Conservation (phyloP, 2,113 vertebrate genomes). For the Tringa solitaria region DNA sequence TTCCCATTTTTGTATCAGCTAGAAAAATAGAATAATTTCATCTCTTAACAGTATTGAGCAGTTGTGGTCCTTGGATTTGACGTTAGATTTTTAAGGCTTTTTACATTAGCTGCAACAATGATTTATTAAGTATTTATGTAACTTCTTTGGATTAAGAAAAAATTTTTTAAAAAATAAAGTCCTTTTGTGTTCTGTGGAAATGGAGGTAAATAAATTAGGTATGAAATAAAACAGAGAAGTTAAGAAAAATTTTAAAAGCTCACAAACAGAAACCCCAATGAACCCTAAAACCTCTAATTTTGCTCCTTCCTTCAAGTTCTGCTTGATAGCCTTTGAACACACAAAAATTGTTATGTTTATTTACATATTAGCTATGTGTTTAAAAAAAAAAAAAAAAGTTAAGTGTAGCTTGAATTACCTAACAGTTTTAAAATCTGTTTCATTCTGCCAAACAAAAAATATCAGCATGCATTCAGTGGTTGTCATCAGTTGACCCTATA, state of each 20-base stretch:
- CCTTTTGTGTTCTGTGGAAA: not conserved
- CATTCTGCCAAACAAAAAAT: not conserved
- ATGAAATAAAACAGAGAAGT: not conserved
- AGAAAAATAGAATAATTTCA: not conserved
- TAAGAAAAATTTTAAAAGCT: not conserved
- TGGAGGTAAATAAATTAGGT: not conserved
- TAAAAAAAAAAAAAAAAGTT: not conserved
- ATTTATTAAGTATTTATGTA: not conserved
- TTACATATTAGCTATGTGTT: not conserved
- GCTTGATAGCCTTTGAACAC: not conserved
- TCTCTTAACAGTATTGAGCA: not conserved
- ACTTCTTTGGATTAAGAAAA: not conserved
- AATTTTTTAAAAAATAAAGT: not conserved
- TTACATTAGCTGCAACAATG: not conserved
- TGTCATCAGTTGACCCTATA: not conserved
- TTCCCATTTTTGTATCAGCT: not conserved
- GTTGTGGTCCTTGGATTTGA: not conserved
- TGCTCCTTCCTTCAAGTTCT: not conserved
- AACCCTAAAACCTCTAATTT: not conserved
- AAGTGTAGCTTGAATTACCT: not conserved
- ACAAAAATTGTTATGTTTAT: not conserved
- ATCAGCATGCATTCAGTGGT: not conserved
- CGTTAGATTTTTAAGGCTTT: not conserved
- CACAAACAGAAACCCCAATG: not conserved
- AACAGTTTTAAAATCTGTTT: not conserved